Conservation (phyloP, 2,113 vertebrate genomes). For the Reinhardtius hippoglossoides region DNA sequence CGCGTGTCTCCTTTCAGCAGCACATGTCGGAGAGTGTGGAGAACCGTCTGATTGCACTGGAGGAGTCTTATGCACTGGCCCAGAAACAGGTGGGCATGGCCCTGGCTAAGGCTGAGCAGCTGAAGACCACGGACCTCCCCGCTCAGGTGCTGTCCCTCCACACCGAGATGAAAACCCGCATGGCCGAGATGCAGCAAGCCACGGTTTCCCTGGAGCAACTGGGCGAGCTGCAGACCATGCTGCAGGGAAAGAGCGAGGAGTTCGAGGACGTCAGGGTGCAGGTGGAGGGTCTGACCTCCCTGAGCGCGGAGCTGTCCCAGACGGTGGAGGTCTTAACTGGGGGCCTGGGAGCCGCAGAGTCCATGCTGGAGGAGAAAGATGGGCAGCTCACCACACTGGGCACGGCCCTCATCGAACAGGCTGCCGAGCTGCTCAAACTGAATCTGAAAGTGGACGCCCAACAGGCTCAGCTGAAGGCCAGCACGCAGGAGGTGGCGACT, state of each 20-base stretch:
- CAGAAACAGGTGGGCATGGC: constrained; percentile 78
- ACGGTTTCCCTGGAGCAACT: constrained; percentile 72
- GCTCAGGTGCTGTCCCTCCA: constrained; percentile 79
- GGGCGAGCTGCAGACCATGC: constrained; percentile 49
- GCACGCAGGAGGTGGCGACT: constrained; percentile 50
- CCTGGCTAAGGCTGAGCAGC: constrained; percentile 73
- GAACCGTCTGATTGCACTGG: constrained; percentile 69
- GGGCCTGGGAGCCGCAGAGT: constrained; percentile 40
- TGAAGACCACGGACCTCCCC: constrained; percentile 77
- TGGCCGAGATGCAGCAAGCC: constrained; percentile 73
- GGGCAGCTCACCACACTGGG: constrained; percentile 38
- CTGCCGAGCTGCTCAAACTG: constrained; percentile 55
- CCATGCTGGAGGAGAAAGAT: constrained; percentile 46
- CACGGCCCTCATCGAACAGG: constrained; percentile 55
- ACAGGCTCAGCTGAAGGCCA: constrained; percentile 54
- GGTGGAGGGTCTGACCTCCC: constrained; percentile 49
- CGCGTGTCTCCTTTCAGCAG: constrained; percentile 53
- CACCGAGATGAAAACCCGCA: constrained; percentile 74
- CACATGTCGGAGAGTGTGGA: constrained; percentile 67
- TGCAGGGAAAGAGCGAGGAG: constrained; percentile 56
- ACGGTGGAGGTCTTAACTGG: constrained; percentile 56
- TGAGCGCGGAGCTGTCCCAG: constrained; percentile 48
- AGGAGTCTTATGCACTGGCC: constrained; percentile 68
- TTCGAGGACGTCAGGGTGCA: constrained; percentile 57
- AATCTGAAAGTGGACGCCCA: constrained; percentile 58